A percentile compares a stretch with the other conserved stretches of the same genome.
Evolutionary conservation across 2,797 vertebrate genomes (phyloP).

Genomic region (Anabacerthia variegaticeps): DNA sequence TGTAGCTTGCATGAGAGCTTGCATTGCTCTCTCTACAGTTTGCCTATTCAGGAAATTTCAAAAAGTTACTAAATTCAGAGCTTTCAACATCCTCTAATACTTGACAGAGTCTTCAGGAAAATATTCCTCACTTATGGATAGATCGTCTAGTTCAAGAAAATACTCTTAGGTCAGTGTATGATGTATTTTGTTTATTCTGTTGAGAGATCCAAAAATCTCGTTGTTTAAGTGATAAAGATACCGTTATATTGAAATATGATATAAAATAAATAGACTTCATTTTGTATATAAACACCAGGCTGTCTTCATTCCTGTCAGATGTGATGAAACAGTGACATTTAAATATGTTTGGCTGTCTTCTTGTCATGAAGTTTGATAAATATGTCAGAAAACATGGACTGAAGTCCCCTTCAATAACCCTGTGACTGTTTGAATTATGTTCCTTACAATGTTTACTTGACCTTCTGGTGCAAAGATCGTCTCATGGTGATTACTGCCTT

Average conservation of each 20-base stretch:
- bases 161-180: not conserved
- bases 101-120: not conserved
- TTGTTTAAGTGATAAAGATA: not conserved
- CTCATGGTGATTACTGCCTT: conserved; percentile 18
- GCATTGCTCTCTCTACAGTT: not conserved
- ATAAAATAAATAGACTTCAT: not conserved
- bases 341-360: not conserved
- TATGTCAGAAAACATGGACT: not conserved
- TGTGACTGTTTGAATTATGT: not conserved
- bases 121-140: not conserved
- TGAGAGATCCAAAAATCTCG: not conserved
- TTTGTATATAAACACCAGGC: not conserved
- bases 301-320: not conserved
- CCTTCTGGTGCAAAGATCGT: not conserved
- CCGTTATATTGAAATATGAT: not conserved
- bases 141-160: not conserved
- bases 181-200: not conserved
- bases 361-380: not conserved
- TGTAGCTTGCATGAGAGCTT: not conserved
- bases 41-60: not conserved
- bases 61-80: not conserved
- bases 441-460: not conserved
- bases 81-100: not conserved
- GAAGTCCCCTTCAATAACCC: not conserved
- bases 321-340: not conserved